A percentile compares a stretch with the other conserved stretches of the same genome.
Evolutionary conservation across 2,797 vertebrate species (phyloP).

Genomic region (Urocyon cinereoargenteus): DNA sequence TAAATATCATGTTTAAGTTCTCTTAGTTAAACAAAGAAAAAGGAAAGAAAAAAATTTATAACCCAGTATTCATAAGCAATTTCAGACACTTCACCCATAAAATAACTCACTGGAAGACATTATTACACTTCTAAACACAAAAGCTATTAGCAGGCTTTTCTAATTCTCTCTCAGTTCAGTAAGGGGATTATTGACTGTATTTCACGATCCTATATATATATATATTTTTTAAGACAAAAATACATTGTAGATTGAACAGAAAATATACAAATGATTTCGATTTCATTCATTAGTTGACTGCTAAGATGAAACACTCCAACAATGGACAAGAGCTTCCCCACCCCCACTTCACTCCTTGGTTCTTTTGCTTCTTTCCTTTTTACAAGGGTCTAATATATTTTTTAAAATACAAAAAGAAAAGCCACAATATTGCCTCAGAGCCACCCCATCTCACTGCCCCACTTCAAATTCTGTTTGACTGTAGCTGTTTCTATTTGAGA

Average conservation of each 20-base stretch:
- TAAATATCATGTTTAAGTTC: conserved; percentile 60
- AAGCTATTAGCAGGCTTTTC: conserved; percentile 64
- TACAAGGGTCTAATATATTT: neutral
- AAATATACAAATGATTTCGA: conserved; percentile 50
- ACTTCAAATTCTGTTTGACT: conserved; percentile 32
- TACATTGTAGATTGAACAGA: conserved; percentile 42
- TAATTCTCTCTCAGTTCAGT: conserved; percentile 63
- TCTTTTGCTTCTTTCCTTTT: conserved; percentile 30
- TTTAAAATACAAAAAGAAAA: neutral
- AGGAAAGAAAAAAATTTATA: neutral
- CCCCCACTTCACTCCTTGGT: neutral
- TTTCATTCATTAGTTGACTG: conserved; percentile 17
- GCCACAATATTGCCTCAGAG: neutral
- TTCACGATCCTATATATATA: neutral
- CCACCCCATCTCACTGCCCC: neutral
- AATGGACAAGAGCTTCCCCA: neutral
- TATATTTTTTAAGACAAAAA: conserved; percentile 48
- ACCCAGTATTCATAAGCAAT: conserved; percentile 67
- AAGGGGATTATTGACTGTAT: conserved; percentile 24
- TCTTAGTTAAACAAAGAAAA: conserved; percentile 41
- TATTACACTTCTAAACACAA: conserved; percentile 65
- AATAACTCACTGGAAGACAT: conserved; percentile 69
- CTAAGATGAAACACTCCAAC: conserved; percentile 26
- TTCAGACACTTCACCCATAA: conserved; percentile 68
- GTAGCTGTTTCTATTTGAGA: neutral